These are phyloP conservation scores for Drosophila melanogaster DNA, from an alignment of 1,140 invertebrate species.

Conservation along the genomic window Release_6_plus_ISO1_MT NT_037436.4:20013001-20013500, in stretches of 20 bases:
- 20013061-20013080: not conserved
- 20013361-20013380: slow-evolving; percentile 92
- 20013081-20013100: slow-evolving; percentile 94
- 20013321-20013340: slow-evolving; percentile 87
- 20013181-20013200: slow-evolving; percentile 90
- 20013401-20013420: slow-evolving; percentile 92
- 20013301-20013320: slow-evolving; percentile 86
- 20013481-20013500: not conserved
- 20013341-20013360: slow-evolving; percentile 86
- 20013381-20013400: slow-evolving; percentile 93
- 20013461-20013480: slow-evolving; percentile 31
- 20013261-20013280: slow-evolving; percentile 88
- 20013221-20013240: slow-evolving; percentile 92
- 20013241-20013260: slow-evolving; percentile 91
- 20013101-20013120: slow-evolving; percentile 93
- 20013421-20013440: slow-evolving; percentile 92
- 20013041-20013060: not conserved
- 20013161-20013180: slow-evolving; percentile 93
- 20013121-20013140: slow-evolving; percentile 92
- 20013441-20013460: slow-evolving; percentile 95
- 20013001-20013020: slow-evolving; percentile 88
- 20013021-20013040: slow-evolving; percentile 73
- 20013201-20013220: slow-evolving; percentile 89
- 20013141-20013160: slow-evolving; percentile 89
- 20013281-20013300: slow-evolving; percentile 90